Conservation (phyloP, 2,113 vertebrate genomes). For the Litocranius walleri region DNA sequence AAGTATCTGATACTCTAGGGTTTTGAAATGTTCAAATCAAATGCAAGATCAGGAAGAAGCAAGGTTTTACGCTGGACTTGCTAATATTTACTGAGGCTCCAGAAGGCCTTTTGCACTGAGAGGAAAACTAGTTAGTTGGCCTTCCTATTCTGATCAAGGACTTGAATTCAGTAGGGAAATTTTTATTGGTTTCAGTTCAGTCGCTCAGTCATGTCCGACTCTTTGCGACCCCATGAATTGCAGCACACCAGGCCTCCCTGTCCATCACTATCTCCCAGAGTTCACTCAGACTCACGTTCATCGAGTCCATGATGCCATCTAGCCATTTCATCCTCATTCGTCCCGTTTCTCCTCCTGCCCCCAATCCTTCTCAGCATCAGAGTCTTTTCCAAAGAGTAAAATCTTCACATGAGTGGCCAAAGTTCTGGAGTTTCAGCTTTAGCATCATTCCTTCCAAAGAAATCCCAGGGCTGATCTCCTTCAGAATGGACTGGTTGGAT, state of each 20-base stretch:
- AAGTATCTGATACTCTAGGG: background rate
- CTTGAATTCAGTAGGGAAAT: background rate
- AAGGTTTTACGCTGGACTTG: background rate
- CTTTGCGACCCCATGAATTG: background rate
- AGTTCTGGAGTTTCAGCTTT: background rate
- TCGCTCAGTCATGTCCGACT: background rate
- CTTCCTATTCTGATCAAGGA: background rate
- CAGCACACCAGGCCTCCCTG: background rate
- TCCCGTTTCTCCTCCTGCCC: background rate
- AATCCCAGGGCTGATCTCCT: background rate
- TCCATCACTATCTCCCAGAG: accelerated
- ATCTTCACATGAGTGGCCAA: background rate
- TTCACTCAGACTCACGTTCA: background rate
- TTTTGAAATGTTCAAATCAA: slow-evolving; percentile 19
- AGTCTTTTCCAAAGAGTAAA: background rate
- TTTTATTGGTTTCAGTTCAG: background rate
- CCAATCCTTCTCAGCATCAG: background rate
- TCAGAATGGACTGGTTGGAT: background rate
- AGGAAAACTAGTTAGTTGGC: background rate
- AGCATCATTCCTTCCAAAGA: background rate
- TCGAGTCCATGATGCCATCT: background rate
- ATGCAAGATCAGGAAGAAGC: background rate
- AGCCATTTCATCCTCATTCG: background rate
- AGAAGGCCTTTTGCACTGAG: background rate
- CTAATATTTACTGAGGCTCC: background rate